Percentiles rank a stretch among this genome's conserved stretches.
Evolutionary conservation across 2,888 invertebrate species (phyloP).

Genomic region (Hydraecia micacea): DNA sequence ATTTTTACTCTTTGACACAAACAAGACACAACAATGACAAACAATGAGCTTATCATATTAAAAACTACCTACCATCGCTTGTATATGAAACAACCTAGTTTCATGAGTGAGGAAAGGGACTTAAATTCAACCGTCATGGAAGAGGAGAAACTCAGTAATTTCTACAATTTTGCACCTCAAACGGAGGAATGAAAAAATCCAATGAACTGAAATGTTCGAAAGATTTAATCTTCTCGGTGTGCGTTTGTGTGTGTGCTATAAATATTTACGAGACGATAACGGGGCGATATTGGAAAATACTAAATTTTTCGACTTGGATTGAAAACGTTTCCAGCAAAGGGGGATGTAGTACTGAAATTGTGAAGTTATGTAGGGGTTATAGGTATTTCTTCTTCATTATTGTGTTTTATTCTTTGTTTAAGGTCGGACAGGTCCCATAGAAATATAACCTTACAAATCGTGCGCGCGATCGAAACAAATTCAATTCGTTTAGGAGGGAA

Average conservation of each 20-base stretch:
- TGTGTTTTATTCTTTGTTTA: not conserved
- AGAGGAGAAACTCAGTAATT: slow-evolving; percentile 10
- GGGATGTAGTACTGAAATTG: slow-evolving; percentile 12
- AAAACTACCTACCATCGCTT: not conserved
- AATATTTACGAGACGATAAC: slow-evolving; percentile 79
- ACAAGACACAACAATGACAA: too few relatives aligned
- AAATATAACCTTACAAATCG: not conserved
- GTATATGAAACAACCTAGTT: not conserved
- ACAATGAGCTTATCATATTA: slow-evolving; percentile 13
- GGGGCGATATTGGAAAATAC: slow-evolving; percentile 68
- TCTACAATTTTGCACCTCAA: slow-evolving; percentile 61
- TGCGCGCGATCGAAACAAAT: too few relatives aligned
- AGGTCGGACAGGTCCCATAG: not conserved
- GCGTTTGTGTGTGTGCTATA: slow-evolving; percentile 68
- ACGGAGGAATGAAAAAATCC: slow-evolving; percentile 60
- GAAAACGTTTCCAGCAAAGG: slow-evolving; percentile 35
- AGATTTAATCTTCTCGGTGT: slow-evolving; percentile 73
- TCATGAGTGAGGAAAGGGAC: not conserved
- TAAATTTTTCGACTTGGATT: slow-evolving; percentile 55
- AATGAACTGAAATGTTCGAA: slow-evolving; percentile 66
- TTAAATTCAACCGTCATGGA: slow-evolving; percentile 11
- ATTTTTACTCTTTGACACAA: slow-evolving; percentile 4
- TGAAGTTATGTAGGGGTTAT: not conserved
- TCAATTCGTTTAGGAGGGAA: too few relatives aligned
- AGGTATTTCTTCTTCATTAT: not conserved